Evolutionary conservation across 1,140 invertebrate genomes (phyloP), one percentile per base, ranked within the genome.

Genomic region (Leptopilina boulardi): DNA sequence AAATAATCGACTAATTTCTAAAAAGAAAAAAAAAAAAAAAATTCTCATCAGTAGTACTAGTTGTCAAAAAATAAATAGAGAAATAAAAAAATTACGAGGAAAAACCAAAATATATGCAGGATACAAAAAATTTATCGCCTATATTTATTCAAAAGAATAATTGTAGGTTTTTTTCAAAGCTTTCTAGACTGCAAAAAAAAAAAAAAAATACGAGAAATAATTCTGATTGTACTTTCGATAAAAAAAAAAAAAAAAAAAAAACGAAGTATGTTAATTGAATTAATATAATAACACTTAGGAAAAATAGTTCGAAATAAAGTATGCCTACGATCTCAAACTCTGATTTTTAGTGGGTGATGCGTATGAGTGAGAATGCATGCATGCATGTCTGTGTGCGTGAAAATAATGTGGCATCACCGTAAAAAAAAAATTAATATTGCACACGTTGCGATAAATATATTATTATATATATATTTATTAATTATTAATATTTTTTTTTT

Each of bases 391-490:
- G 59, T n/a, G 59, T n/a, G 59, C n/a, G 59, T 74, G 80, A 80
- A 84, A 87, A 86, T 87, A 86, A 87, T 87, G 86, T 85, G 84
- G 84, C 86, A 87, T 86, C 77, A 87, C 85, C 85, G 80, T 80
- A 75, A 78, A 77, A 59, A 79, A 70, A 38, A 38, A 3, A 66
- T 26, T 66, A 71, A 80, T 77, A 74, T 79, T 85, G 71, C 51
- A 78, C 77, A 78, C 76, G 76, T 82, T 87, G 81, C 84, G 76
- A 82, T 84, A 86, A 84, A 84, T 86, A 85, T 85, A 75, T 82
- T 76, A 86, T 81, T 81, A 75, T 86, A 85, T 86, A 80, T 79
- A 84, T 19, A 9, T 54, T 19, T 11, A 23, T 34, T 30, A 8
- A 23, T 66, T 66, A 66, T 66, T 66, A 34, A 15, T 66, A 66